phyloP scores from a whole-genome alignment of 2,113 vertebrate species.

The Eonycteris spelaea region DNA sequence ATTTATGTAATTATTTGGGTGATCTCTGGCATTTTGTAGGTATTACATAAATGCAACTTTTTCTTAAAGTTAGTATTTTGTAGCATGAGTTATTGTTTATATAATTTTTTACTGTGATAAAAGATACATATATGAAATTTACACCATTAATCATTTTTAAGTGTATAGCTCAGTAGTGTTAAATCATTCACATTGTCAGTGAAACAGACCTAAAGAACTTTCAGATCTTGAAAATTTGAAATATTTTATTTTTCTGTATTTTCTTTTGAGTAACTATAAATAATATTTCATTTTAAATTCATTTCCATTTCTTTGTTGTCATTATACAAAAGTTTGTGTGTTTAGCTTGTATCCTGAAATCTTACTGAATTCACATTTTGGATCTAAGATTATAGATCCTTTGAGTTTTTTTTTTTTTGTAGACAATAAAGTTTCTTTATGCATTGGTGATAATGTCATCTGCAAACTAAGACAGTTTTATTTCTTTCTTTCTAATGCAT shows the following conservation, averaged over 20 bases:
- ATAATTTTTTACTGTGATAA: neutral
- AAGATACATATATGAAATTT: neutral
- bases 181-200: neutral
- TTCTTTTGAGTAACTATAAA: neutral
- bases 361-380: neutral
- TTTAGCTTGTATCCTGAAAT: neutral
- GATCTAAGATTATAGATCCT: neutral
- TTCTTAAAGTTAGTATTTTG: constrained; percentile 20
- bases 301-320: neutral
- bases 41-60: constrained; percentile 28
- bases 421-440: neutral
- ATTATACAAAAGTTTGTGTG: neutral
- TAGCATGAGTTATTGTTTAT: neutral
- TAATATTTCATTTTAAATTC: neutral
- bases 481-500: neutral
- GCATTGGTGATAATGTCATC: too few relatives aligned
- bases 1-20: constrained; percentile 19
- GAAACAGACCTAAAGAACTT: neutral
- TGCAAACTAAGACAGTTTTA: too few relatives aligned
- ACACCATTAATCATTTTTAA: neutral
- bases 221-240: neutral
- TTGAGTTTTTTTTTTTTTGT: neutral
- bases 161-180: neutral
- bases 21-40: constrained; percentile 36
- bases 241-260: neutral